Evolutionary conservation across 2,888 invertebrate genomes (phyloP), one percentile per base, ranked within the genome.

Genomic region (Trissoscelio sp.): DNA sequence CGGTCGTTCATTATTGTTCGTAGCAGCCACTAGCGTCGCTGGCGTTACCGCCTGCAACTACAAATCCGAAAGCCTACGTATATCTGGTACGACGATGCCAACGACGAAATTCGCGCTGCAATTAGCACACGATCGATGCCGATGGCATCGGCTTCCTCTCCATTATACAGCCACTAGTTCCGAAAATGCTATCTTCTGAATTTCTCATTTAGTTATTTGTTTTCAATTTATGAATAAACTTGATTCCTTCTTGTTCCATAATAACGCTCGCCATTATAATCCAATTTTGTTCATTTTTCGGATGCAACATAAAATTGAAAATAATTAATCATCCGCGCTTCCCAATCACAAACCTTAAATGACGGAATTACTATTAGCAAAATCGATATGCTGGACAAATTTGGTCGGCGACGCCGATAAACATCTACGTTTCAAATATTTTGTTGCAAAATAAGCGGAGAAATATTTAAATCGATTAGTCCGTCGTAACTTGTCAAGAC

Each of bases 1-100:
- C 86, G 86, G 87, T 87, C 91, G 91, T 91, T 90, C 90, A 89
- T 91, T 91, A 91, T 91, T 89, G 90, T 91, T 89, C 89, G 86
- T 83, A 85, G 88, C 88, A 88, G 89, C 87, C 86, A 88, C 87
- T 87, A 72, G 77, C 84, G 79, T 85, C 83, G 84, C 81, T 85
- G 82, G 84, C 74, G 82, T 81, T 84, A 82, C 82, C 79, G 82
- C 48, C 81, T 83, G 83, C 85, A 84, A 87, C 86, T 85, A 85
- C 86, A 85, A 87, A 88, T 87, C 86, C 87, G 85, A 84, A 84
- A 84, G 70, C 75, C 81, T 62, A 80, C 81, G 70, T 83, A 83
- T 79, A 82, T 79, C 79, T 79, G 79, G 66, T 79, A 81, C 81
- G 81, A 79, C 79, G 82, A 75, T 55, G 81, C 66, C 58, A 77